Base-by-base conservation (phyloP, 2,888 invertebrate species). In the Xylophagus ater region DNA sequence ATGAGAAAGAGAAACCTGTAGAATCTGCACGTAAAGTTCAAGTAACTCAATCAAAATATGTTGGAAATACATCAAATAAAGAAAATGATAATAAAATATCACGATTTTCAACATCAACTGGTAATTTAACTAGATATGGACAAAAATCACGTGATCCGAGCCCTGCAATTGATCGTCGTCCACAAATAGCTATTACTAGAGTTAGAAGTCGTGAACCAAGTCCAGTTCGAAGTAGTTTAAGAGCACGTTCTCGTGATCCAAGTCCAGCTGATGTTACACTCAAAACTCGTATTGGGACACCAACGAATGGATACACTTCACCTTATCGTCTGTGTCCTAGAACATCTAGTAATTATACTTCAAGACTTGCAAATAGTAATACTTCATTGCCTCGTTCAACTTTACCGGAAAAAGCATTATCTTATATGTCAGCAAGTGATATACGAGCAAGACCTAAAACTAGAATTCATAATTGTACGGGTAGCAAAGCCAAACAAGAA, bases 181-280 rank as follows among this genome's bases (percentile, higher is more conserved):
- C 38, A 4, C 32, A 18, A 14, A 26, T 33, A 25, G 10, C 58
- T 10, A 58, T 56, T 37, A 46, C 45, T 8, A 53, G 58, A 2
- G 52, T 56, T 17, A 56, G 55, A 30, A 73, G 71, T 44, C 66
- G 74, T 51, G 74, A 74, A 50, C 69, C 72, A 3, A 74, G 74
- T 55, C 74, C 74, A 4, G 62, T 67, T 38, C 28, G 54, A 4
- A 66, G 57, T 47, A 57, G 65, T 53, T 51, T 65, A 39, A 37
- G 24, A 26, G 25, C 44, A n/a, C 32, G 43, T 23, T 64, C 72
- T 14, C 62, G 71, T 43, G 69, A 69, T 38, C 55, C 68, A n/a
- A 40, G 40, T n/a, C 47, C 49, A 23, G 42, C 35, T 24, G 40
- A 47, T 28, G n/a, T 17, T n/a, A 37, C 43, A 17, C 26, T 45